phyloP scores from a whole-genome alignment of 2,113 vertebrate species.

The Malaclemys terrapin region DNA sequence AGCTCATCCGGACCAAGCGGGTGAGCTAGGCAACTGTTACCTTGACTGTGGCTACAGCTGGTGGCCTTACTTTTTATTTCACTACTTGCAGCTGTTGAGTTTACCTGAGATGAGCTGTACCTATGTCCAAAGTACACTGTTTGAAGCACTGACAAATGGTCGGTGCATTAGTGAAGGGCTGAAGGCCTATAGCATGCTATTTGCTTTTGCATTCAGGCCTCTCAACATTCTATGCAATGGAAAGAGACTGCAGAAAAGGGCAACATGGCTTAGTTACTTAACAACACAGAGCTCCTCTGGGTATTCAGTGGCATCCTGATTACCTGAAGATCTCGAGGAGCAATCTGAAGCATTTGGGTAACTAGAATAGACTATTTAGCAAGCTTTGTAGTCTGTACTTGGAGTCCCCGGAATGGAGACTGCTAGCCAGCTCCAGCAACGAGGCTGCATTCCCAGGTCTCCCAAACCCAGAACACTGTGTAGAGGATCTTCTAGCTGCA shows the following conservation, averaged over 20 bases:
- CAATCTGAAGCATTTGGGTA: background rate
- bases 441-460: background rate
- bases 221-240: background rate
- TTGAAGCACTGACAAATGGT: background rate
- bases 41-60: background rate
- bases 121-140: background rate
- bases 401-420: background rate
- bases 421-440: background rate
- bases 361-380: background rate
- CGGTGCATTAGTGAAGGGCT: background rate
- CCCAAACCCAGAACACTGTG: background rate
- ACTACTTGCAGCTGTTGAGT: background rate
- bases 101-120: background rate
- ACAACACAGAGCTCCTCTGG: background rate
- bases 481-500: background rate
- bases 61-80: background rate
- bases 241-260: background rate
- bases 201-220: background rate
- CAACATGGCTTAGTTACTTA: background rate
- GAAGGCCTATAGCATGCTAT: background rate
- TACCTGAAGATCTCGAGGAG: background rate
- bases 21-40: conserved; percentile 70
- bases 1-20: conserved; percentile 94
- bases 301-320: background rate
- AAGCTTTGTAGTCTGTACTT: background rate